Conservation (phyloP, 2,797 vertebrate species). For the Buphagus erythrorhynchus region DNA sequence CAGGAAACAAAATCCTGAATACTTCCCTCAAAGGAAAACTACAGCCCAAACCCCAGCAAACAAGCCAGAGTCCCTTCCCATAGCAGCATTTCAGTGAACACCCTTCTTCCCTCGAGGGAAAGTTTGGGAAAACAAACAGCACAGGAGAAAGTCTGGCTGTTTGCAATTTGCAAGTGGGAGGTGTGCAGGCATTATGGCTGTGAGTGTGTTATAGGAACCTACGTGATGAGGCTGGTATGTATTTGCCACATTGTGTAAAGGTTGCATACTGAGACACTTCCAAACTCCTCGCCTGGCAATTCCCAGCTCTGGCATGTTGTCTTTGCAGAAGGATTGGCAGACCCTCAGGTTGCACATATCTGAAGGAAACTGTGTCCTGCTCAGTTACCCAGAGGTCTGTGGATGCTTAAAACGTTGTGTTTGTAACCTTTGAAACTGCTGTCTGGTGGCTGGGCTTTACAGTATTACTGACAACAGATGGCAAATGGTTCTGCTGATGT, state of each 20-base stretch:
- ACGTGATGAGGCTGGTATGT: neutral
- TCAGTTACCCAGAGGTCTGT: neutral
- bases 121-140: constrained; percentile 10
- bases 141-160: neutral
- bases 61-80: neutral
- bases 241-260: neutral
- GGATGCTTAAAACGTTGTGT: constrained; percentile 11
- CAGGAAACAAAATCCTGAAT: neutral
- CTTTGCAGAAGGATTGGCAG: neutral
- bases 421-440: constrained; percentile 62
- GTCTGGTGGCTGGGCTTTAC: constrained; percentile 41
- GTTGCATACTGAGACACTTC: neutral
- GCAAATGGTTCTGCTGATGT: constrained; percentile 27
- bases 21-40: neutral
- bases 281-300: neutral
- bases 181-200: constrained; percentile 8
- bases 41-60: neutral
- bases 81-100: neutral
- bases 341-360: neutral
- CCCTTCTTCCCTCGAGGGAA: neutral
- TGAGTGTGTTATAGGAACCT: neutral
- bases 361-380: neutral
- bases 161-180: constrained; percentile 16
- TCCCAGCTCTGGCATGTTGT: neutral
- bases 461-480: constrained; percentile 53